Conservation (phyloP, 2,888 invertebrate genomes). For the Dasysyrphus tricinctus region DNA sequence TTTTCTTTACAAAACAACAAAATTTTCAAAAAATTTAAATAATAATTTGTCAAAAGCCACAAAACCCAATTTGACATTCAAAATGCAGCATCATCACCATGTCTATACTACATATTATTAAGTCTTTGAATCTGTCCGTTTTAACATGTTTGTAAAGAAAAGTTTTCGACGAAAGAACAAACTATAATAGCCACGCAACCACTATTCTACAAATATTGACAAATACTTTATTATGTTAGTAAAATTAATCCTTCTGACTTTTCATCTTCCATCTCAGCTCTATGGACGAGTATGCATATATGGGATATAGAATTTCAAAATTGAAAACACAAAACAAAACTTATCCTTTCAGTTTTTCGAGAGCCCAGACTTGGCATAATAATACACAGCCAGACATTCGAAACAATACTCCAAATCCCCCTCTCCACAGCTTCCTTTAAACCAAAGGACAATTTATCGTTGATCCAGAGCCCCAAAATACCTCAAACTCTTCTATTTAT, state of each 20-base stretch:
- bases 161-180: not conserved
- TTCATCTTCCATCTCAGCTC: conserved; percentile 3
- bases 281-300: not conserved
- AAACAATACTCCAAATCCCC: conserved; percentile 9
- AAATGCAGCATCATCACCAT: not conserved
- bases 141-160: not conserved
- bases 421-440: not conserved
- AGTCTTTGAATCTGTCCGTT: not conserved
- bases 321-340: conserved; percentile 50
- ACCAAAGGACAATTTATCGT: conserved; percentile 11
- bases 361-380: not conserved
- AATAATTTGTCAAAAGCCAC: not conserved
- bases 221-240: conserved; percentile 14
- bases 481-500: conserved; percentile 27
- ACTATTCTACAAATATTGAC: conserved; percentile 17
- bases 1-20: too few relatives aligned
- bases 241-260: conserved; percentile 55
- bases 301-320: not conserved
- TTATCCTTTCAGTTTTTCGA: conserved; percentile 30
- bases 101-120: not conserved
- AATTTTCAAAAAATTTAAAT: too few relatives aligned
- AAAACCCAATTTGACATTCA: not conserved
- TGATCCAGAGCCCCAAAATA: conserved; percentile 2
- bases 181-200: not conserved
- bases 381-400: not conserved